Base-by-base conservation (phyloP, 2,888 invertebrate species). In the Hipparchia semele region DNA sequence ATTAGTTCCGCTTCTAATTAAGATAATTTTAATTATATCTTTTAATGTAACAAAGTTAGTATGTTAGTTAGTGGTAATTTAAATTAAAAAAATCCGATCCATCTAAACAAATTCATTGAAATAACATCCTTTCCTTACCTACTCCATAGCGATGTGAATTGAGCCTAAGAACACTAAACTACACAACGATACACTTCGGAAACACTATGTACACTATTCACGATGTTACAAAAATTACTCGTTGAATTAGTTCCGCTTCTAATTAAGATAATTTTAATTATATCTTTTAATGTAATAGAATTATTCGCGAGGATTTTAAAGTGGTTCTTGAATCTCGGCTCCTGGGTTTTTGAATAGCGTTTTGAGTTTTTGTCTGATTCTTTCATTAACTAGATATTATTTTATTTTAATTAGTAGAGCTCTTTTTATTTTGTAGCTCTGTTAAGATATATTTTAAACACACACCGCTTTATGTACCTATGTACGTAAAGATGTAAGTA, bases 241-340 rank as follows among this genome's bases (percentile, higher is more conserved):
- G 64, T 58, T 75, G 75, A 76, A 72, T 76, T 76, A 72, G 70
- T 72, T 75, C 61, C 70, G 70, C 65, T 73, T 73, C 67, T 75
- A 75, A 74, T 74, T 74, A 75, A 72, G 68, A 73, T 73, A 74
- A 68, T 70, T 74, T 73, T 76, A 76, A 76, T 74, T 76, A 74
- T 71, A 53, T 53, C 70, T 71, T 64, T 73, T 73, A 71, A 71
- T 68, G 64, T 68, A 70, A 68, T 70, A 73, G 68, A 67, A 60
- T 70, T 68, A 69, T 73, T 60, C 70, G 68, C 60, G 58, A 66
- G 64, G 3, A 12, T 58, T 61, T 51, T 49, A 49, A 56, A 66
- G 68, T 53, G 46, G 64, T 2, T 51, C 65, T 60, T 10, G 33
- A 39, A 10, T 58, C 23, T 33, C 33, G 65, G 53, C 65, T 62